Conservation (phyloP, 2,113 vertebrate genomes). For the Morone saxatilis region DNA sequence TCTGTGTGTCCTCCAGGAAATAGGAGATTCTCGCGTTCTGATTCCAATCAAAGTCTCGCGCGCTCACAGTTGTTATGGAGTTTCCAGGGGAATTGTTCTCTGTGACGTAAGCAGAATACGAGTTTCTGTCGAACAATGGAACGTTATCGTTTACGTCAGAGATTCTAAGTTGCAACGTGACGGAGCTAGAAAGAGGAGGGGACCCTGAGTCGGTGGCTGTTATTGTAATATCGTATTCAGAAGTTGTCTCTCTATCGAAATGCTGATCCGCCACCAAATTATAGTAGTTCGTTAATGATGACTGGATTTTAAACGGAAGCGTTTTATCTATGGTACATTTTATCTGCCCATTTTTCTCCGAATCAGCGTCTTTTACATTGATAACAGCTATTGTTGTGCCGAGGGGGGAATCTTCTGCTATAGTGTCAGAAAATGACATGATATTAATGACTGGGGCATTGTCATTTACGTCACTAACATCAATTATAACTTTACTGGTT, state of each 20-base stretch:
- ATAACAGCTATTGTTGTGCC: conserved; percentile 64
- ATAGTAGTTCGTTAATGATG: conserved; percentile 59
- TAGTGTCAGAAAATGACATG: conserved; percentile 66
- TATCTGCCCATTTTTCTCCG: conserved; percentile 62
- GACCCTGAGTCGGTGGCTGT: conserved; percentile 54
- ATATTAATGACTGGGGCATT: conserved; percentile 75
- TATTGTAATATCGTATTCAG: conserved; percentile 58
- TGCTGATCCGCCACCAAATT: conserved; percentile 49
- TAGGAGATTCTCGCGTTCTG: conserved; percentile 56
- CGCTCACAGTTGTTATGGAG: conserved; percentile 24
- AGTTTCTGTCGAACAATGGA: conserved; percentile 45
- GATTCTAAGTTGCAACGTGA: conserved; percentile 47
- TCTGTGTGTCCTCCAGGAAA: conserved; percentile 24
- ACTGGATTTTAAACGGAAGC: conserved; percentile 65
- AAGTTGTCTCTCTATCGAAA: conserved; percentile 58
- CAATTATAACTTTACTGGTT: conserved; percentile 64
- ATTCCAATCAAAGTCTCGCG: conserved; percentile 43
- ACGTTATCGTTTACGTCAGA: conserved; percentile 72
- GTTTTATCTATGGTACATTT: conserved; percentile 52
- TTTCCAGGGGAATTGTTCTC: conserved; percentile 71
- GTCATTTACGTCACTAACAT: conserved; percentile 75
- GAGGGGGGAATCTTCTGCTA: conserved; percentile 48
- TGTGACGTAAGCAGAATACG: conserved; percentile 44
- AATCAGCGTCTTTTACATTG: conserved; percentile 73
- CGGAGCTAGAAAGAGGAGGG: conserved; percentile 40